Percentiles rank a stretch among this genome's conserved stretches.
Conservation (phyloP, 2,113 vertebrate species). For the Eulemur macaco region DNA sequence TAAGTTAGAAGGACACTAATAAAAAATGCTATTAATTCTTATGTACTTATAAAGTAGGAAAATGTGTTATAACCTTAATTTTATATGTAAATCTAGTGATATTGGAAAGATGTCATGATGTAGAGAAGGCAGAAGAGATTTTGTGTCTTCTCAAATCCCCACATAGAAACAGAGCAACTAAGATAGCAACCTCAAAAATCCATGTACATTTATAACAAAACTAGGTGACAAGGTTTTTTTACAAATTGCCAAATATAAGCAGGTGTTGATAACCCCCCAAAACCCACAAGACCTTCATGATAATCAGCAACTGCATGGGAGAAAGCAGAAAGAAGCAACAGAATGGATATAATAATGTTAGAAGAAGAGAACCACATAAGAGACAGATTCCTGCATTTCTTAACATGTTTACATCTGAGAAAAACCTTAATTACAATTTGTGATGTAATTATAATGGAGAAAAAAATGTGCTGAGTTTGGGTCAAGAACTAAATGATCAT, state of each 20-base stretch:
- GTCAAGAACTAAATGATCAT: background rate
- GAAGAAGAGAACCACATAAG: background rate
- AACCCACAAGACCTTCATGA: background rate
- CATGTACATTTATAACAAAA: background rate
- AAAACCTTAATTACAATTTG: background rate
- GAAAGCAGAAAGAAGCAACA: background rate
- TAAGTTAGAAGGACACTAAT: background rate
- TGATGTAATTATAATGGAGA: background rate
- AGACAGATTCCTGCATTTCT: background rate
- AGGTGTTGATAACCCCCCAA: background rate
- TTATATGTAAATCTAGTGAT: background rate
- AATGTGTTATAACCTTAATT: background rate
- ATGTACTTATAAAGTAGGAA: background rate
- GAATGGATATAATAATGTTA: background rate
- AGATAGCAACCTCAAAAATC: background rate
- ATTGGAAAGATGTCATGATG: background rate
- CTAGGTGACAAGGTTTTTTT: background rate
- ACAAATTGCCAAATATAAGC: background rate
- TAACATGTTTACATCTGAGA: background rate
- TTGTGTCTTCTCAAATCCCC: background rate
- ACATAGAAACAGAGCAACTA: background rate
- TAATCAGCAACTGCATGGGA: background rate
- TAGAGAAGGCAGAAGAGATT: background rate
- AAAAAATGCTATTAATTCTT: background rate
- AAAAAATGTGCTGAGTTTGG: background rate